Evolutionary conservation across 1,140 invertebrate genomes (phyloP).

Genomic region (Drosophila kohkoa): DNA sequence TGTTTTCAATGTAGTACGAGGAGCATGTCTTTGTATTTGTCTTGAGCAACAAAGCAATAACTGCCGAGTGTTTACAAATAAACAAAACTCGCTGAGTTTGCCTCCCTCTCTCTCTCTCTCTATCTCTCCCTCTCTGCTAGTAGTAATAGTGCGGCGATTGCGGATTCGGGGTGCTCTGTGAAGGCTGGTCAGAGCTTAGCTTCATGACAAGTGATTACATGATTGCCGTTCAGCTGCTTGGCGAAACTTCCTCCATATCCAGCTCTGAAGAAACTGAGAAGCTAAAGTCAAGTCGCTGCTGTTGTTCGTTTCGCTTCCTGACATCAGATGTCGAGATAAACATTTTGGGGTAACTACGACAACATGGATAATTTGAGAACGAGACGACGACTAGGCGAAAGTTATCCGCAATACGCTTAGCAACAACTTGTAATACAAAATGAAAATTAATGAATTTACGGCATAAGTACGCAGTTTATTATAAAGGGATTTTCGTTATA

Average conservation of each 20-base stretch:
- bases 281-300: slow-evolving; percentile 11
- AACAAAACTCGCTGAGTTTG: slow-evolving; percentile 35
- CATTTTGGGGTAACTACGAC: slow-evolving; percentile 24
- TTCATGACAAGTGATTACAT: slow-evolving; percentile 75
- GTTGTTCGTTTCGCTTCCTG: slow-evolving; percentile 17
- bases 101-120: neutral
- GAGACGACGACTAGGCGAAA: slow-evolving; percentile 10
- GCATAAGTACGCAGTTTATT: slow-evolving; percentile 13
- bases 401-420: slow-evolving; percentile 23
- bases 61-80: slow-evolving; percentile 75
- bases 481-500: slow-evolving; percentile 6
- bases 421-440: slow-evolving; percentile 17
- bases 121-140: neutral
- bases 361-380: slow-evolving; percentile 37
- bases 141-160: neutral
- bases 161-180: neutral
- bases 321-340: slow-evolving; percentile 53
- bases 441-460: slow-evolving; percentile 36
- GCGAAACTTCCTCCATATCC: slow-evolving; percentile 38
- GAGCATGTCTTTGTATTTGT: slow-evolving; percentile 9
- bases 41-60: slow-evolving; percentile 42
- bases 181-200: slow-evolving; percentile 60
- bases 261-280: slow-evolving; percentile 8
- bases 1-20: neutral
- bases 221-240: slow-evolving; percentile 47